Evolutionary conservation across 2,797 vertebrate genomes (phyloP).

Genomic region (Spizella passerina): DNA sequence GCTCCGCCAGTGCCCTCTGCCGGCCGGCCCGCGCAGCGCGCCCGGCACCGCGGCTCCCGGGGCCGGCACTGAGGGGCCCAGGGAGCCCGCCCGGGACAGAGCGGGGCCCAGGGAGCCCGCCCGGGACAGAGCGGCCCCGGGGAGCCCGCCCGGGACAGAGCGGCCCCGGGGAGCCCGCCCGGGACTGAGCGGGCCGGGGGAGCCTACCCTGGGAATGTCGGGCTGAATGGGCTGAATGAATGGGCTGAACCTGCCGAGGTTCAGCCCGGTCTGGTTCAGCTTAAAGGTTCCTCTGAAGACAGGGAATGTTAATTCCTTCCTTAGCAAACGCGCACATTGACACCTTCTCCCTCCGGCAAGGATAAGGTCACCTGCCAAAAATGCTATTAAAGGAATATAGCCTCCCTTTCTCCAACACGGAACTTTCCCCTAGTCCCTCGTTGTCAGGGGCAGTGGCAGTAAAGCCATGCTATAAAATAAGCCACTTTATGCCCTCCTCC

Average conservation of each 20-base stretch:
- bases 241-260: no score
- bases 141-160: neutral
- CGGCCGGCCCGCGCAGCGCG: neutral
- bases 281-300: neutral
- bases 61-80: no score
- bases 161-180: no score
- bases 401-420: neutral
- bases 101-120: neutral
- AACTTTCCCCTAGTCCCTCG: neutral
- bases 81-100: neutral
- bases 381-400: neutral
- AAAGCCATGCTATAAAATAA: neutral
- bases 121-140: accelerated
- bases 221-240: no score
- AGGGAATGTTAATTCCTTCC: neutral
- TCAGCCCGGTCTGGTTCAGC: neutral
- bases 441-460: neutral
- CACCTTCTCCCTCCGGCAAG: neutral
- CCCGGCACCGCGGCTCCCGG: neutral
- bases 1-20: conserved; percentile 73
- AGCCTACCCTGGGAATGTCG: neutral
- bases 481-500: neutral
- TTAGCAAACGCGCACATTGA: neutral
- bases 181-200: neutral
- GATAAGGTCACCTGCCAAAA: neutral